Base-by-base conservation (phyloP, 2,888 invertebrate species). In the Lasiommata megera region DNA sequence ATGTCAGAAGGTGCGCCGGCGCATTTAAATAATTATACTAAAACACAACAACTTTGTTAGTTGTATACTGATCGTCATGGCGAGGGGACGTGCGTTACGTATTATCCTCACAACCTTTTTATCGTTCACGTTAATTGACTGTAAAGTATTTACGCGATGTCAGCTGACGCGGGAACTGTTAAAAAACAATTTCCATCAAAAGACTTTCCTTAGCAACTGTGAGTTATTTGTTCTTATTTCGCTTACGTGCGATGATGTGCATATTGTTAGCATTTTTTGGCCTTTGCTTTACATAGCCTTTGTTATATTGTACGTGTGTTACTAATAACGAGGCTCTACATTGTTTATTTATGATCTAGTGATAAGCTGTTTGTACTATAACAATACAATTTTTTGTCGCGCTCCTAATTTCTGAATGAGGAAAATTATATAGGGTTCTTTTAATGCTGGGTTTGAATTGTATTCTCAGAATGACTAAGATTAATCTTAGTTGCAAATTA, bases 191-290 rank as follows among this genome's bases (percentile, higher is more conserved):
- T 93, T 95, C 70, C 67, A 65, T 23, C 92, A 93, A 64, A 92
- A 94, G 76, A 93, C 92, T 36, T 93, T 93, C 71, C 83, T 95
- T 54, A 94, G 94, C 73, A 94, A 95, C 77, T 95, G 95, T 94
- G 80, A 93, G 94, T 93, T 67, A n/a, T 47, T 48, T 37, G 36
- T 48, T 48, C 12, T 23, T 37, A 53, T 53, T 53, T 18, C n/a
- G 36, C 17, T 34, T 34, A 43, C 12, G 12, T 44, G 34, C 12
- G 16, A 23, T 62, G 23, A 46, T 11, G 6, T 31, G 46, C 11
- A 17, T 9, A 31, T 46, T 53, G 12, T 50, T 43, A 34, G 44
- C 51, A 53, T 58, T 57, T 58, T 36, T 60, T 16, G 34, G 41
- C 36, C 41, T 18, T 56, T 63, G 53, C 57, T 62, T 57, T 62